Base-by-base conservation (phyloP, 2,113 vertebrate species). In the Platanista minor region DNA sequence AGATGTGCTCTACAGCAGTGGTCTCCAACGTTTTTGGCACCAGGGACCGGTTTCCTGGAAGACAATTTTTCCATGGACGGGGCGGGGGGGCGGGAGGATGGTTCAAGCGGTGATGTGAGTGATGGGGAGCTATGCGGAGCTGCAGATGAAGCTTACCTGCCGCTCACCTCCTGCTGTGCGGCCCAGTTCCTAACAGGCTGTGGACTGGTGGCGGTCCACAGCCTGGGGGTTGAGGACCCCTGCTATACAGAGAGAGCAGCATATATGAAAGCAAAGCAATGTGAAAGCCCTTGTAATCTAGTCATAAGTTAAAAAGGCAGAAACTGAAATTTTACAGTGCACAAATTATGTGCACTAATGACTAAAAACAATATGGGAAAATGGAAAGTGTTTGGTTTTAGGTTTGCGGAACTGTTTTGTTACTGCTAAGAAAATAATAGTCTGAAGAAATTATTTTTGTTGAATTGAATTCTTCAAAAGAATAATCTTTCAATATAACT, bases 381-480 rank as follows among this genome's bases (percentile, higher is more conserved):
- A 80, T 52, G 62, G 57, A 93, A 69, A 74, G 54, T 84, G 43
- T 71, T 89, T 88, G 71, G 20, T 84, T 94, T 93, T 77, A 81
- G 39, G 59, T 66, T 57, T 27, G 31, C 77, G 27, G 54, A 54
- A 64, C 8, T 87, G 81, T 82, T 93, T 69, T 62, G 20, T 81
- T 71, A 59, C 43, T 94, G 46, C 25, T 91, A 77, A 87, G 92
- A 87, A 95, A 95, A 71, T 69, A 92, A 94, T 66, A 77, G 8
- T 84, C 27, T 69, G 8, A 92, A 91, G 29, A 90, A 92, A 83
- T 87, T 74, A 80, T 71, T n/a, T 92, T 74, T 27, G 46, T 29
- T 78, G 54, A 91, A 64, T 80, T 96, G 41, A 92, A 93, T 91
- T 95, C 41, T 96, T 97, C 31, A 86, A 39, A 89, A 83, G 46